Evolutionary conservation across 2,113 vertebrate species (phyloP), one percentile per base, ranked within the genome.

Genomic region (Channa maculata): DNA sequence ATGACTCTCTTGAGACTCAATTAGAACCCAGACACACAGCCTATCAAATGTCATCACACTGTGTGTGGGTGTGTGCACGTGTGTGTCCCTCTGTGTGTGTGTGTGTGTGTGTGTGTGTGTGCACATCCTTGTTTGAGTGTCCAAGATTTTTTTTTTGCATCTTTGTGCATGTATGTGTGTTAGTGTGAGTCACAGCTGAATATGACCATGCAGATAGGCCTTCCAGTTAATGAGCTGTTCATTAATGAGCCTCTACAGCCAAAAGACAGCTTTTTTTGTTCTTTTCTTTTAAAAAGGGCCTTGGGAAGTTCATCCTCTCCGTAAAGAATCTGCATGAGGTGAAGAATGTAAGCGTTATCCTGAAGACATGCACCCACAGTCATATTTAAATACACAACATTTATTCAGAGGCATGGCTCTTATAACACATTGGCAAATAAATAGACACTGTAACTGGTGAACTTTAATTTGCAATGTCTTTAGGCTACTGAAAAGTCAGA

Each of bases 211-310:
- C 59, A 69, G 55, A 78, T 75, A 69, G 75, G 68, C 45, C 59
- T 58, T 64, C 48, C 24, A 75, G 54, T 77, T 90, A 90, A 92
- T 86, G 79, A 88, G 85, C 41, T 62, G 44, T 82, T 91, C 86
- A 81, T 92, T 92, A 92, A 82, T 5, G 34, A 59, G 64, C 49
- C 52, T 80, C 46, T 14, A 62, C 51, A 65, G 65, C 76, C 73
- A 83, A 68, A 24, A 67, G 43, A 71, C 43, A 72, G 62, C 4
- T 59, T 52, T 49, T 46, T 48, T 67, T 48, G 63, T 53, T 24
- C 24, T 65, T 39, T 55, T 14, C 51, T 79, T 53, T 10, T 3
- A 24, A 24, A 24, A 24, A 41, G 53, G 37, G 14, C 43, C 64
- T 76, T 59, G 52, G 77, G 75, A 84, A 85, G 70, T 79, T 85